Conservation (phyloP, 2,888 invertebrate genomes). For the Piscicola geometra region DNA sequence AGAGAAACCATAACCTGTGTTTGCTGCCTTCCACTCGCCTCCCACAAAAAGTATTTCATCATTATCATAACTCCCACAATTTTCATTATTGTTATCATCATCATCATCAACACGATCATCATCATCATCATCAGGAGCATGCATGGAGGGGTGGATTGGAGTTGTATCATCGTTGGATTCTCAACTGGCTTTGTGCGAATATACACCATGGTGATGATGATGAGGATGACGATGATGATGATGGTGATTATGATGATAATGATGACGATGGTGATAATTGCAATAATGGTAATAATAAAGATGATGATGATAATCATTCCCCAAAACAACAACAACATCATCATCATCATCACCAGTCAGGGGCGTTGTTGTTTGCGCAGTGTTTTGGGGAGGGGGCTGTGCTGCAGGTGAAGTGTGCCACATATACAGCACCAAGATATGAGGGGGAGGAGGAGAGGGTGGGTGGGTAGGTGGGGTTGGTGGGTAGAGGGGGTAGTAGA, state of each 20-base stretch:
- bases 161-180: conserved; percentile 80
- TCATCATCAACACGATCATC: no score
- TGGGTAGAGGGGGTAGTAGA: no score
- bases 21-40: conserved; percentile 53
- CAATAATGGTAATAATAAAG: background rate
- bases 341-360: no score
- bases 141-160: conserved; percentile 79
- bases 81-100: no score
- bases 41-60: conserved; percentile 50
- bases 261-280: background rate
- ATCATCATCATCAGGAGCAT: conserved; percentile 53
- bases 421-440: conserved; percentile 59
- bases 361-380: conserved; percentile 74
- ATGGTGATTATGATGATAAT: no score
- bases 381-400: conserved; percentile 78
- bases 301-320: background rate
- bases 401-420: conserved; percentile 72
- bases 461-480: no score
- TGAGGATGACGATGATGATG: no score
- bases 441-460: conserved; percentile 54
- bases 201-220: conserved; percentile 67
- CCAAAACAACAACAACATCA: no score
- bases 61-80: background rate
- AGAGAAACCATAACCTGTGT: conserved; percentile 58
- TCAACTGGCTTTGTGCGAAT: conserved; percentile 78